Conservation (phyloP, 2,797 vertebrate species). For the Yasuhikotakia modesta region DNA sequence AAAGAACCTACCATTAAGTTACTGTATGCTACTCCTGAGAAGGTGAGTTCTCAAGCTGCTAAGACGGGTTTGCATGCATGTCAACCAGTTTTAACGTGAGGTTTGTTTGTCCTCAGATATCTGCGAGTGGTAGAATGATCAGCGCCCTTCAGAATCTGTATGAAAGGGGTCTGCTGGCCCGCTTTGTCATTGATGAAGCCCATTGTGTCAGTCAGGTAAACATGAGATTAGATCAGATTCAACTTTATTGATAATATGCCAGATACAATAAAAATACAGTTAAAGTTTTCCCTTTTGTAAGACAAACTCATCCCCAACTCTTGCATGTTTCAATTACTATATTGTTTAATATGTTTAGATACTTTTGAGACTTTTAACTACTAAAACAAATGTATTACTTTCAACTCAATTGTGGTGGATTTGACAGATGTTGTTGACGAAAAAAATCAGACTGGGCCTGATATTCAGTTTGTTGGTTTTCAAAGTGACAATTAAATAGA, state of each 20-base stretch:
- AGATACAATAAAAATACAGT: too few relatives aligned
- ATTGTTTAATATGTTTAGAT: too few relatives aligned
- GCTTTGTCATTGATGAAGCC: constrained; percentile 95
- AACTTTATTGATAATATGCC: too few relatives aligned
- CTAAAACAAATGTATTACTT: too few relatives aligned
- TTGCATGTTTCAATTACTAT: too few relatives aligned
- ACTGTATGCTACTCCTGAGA: constrained; percentile 95
- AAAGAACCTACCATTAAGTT: constrained; percentile 95
- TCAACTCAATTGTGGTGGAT: too few relatives aligned
- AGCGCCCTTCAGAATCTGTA: constrained; percentile 89
- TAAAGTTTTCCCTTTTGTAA: too few relatives aligned
- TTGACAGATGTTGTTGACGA: too few relatives aligned
- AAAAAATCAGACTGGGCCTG: neutral
- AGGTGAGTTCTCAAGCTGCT: constrained; percentile 73
- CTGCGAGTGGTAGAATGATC: constrained; percentile 85
- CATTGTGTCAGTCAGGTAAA: constrained; percentile 98
- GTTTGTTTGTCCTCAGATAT: constrained; percentile 78
- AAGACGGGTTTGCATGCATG: neutral
- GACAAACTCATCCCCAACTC: too few relatives aligned
- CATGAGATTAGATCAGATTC: neutral
- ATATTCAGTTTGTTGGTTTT: neutral
- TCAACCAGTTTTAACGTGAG: neutral
- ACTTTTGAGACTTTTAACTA: too few relatives aligned
- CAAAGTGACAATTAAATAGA: neutral
- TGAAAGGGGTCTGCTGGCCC: constrained; percentile 82